phyloP scores from a whole-genome alignment of 1,140 invertebrate species.

The Melanaphis sacchari region DNA sequence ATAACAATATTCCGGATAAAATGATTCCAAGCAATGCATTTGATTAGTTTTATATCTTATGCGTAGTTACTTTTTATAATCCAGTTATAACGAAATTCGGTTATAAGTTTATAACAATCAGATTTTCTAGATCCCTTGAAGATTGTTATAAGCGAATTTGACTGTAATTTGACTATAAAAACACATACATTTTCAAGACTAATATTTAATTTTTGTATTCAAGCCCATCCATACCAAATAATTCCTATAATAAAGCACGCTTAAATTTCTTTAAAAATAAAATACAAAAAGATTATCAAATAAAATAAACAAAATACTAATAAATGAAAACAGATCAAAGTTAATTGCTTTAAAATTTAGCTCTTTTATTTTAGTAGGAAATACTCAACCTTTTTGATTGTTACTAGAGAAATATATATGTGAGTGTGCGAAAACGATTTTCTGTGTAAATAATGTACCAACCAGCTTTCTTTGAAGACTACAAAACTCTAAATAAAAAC shows the following conservation, averaged over 20 bases:
- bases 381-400: background rate
- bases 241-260: background rate
- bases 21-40: too few species aligned
- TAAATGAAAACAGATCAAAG: background rate
- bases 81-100: too few species aligned
- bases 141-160: too few species aligned
- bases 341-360: background rate
- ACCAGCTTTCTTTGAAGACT: background rate
- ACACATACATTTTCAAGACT: background rate
- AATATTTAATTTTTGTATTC: background rate
- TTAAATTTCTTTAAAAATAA: background rate
- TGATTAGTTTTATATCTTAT: too few species aligned
- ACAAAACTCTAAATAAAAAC: background rate
- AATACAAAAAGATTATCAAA: background rate
- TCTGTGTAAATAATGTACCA: background rate
- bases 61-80: too few species aligned
- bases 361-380: background rate
- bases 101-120: too few species aligned
- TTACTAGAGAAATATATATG: background rate
- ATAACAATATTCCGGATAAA: too few species aligned
- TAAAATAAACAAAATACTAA: background rate
- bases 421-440: slow-evolving; percentile 28
- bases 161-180: too few species aligned
- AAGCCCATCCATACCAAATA: background rate
- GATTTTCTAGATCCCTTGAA: too few species aligned